Evolutionary conservation across 2,113 vertebrate genomes (phyloP), one percentile per base, ranked within the genome.

Genomic region (Larimichthys polyactis): DNA sequence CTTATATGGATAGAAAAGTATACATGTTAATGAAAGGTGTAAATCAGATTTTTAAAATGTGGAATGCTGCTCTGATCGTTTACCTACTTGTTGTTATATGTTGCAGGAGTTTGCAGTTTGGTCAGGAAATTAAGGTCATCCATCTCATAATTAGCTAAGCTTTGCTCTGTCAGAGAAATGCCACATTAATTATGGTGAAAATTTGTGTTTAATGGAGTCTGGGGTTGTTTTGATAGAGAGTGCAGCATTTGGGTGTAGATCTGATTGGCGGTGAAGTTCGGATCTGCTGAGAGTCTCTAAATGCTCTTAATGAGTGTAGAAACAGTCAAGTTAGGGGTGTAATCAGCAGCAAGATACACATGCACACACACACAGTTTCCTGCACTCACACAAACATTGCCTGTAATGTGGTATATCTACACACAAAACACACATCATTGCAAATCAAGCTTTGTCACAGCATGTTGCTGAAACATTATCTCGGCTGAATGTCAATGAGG

Each of bases 401-500:
- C 2, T 20, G 59, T 64, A 64, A 84, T 70, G 49, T 58, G 48
- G 22, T 58, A 40, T 64, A 73, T 43, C 24, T 24, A 60, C 66
- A n/a, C 62, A 66, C 27, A 57, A 60, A 86, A 65, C 68, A 29
- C 62, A 69, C 51, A 79, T 71, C 43, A 85, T 15, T 68, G 54
- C 74, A 78, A 60, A 72, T 90, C 54, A 84, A 72, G 64, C 79
- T 73, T 82, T 80, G 84, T 88, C 81, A 78, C 75, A 74, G 85
- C 76, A 32, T 71, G 78, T 32, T 54, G 19, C 72, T 57, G 62
- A 85, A 83, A 72, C 78, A 67, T 79, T 69, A 62, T 79, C 78
- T 69, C 58, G 60, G 71, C 14, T 83, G 78, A 89, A 90, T 92
- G 73, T 85, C 84, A 90, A 74, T 71, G 73, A 91, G 66, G 27